Base-by-base conservation (phyloP, 2,113 vertebrate species). In the Poeciliopsis prolifica region DNA sequence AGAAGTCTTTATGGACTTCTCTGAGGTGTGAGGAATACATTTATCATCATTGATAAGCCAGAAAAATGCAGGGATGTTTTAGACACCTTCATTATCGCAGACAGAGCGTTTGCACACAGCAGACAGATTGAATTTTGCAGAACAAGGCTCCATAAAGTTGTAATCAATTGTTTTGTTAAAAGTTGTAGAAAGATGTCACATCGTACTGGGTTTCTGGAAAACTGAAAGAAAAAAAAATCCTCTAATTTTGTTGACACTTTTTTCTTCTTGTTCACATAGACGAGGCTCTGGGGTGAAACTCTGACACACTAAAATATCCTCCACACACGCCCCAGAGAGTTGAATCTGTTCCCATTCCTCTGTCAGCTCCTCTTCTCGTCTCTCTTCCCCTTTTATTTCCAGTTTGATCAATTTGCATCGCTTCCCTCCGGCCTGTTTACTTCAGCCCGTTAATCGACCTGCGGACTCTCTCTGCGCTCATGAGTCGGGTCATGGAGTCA, bases 351-450 rank as follows among this genome's bases (percentile, higher is more conserved):
- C 62, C 48, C 31, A n/a, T 60, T 73, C 37, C 62, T 71, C 31
- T 84, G 62, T 84, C 81, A 63, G 65, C 70, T 66, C 31, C 60
- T 65, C 82, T 73, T 74, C 60, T 65, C 76, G 68, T 74, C 35
- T 76, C 64, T 65, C 61, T 65, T 48, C 68, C 40, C 70, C 66
- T 54, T 62, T 42, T 14, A 31, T 82, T 70, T 79, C 70, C 70
- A 65, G 77, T 40, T 81, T 77, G 79, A 84, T 86, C 88, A 69
- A 31, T 68, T 51, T 70, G 69, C 71, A 81, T 90, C 66, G 17
- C 63, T 70, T 84, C 80, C 68, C 33, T 13, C 54, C 35, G n/a
- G 51, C 5, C 60, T 6, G 29, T 61, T 72, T 58, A 60, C n/a
- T 9, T 70, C 61, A 5, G 13, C 30, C 62, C 35, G 54, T 62